phyloP scores from a whole-genome alignment of 35 echinoderm and acorn worm species.

The Amphiura filiformis region DNA sequence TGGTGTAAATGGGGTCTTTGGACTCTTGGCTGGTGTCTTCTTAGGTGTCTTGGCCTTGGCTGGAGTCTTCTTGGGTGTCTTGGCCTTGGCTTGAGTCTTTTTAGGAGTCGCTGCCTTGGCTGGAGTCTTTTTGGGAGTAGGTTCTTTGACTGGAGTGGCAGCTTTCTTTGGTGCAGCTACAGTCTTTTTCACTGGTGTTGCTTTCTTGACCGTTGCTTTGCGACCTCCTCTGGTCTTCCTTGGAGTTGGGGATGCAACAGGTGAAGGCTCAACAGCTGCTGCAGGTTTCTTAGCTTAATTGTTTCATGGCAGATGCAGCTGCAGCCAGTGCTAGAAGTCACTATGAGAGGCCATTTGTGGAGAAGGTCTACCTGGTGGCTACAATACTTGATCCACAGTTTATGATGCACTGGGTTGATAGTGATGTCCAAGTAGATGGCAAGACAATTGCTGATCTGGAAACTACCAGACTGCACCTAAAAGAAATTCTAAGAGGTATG shows the following conservation, averaged over 20 bases:
- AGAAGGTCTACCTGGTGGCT: not conserved
- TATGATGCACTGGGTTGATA: conserved; percentile 11
- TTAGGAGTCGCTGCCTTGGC: not conserved
- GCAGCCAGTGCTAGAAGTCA: not conserved
- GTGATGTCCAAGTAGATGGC: not conserved
- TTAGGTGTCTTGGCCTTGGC: not conserved
- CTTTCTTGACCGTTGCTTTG: not conserved
- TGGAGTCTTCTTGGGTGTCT: not conserved
- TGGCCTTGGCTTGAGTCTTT: not conserved
- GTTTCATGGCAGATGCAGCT: not conserved
- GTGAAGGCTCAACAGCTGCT: not conserved
- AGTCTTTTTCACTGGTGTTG: conserved; percentile 34
- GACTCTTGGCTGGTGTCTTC: not conserved
- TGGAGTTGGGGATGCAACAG: conserved; percentile 2
- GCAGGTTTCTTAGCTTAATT: conserved; percentile 30
- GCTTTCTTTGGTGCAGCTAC: conserved; percentile 9
- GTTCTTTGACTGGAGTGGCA: not conserved
- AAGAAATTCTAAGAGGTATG: not conserved
- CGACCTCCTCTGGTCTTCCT: conserved; percentile 31
- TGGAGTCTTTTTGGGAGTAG: not conserved
- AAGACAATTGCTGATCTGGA: no score
- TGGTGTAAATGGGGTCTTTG: not conserved
- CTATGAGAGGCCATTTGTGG: not conserved
- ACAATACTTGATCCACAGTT: conserved; percentile 22
- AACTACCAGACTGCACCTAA: not conserved